Conservation (phyloP, 2,113 vertebrate genomes). For the Tiliqua scincoides region DNA sequence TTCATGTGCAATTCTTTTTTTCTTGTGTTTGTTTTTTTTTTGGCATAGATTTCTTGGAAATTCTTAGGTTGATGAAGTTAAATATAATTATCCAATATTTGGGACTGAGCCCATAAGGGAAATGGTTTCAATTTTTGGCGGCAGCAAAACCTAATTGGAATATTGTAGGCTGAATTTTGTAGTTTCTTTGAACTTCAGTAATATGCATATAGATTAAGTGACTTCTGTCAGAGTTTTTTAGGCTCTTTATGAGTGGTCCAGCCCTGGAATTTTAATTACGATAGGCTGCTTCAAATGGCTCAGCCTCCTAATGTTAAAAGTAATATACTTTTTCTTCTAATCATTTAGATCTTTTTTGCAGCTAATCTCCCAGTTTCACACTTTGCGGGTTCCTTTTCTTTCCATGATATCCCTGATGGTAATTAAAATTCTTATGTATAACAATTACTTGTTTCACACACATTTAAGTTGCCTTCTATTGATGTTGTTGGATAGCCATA, state of each 20-base stretch:
- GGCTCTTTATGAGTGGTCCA: slow-evolving; percentile 40
- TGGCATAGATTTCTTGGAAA: slow-evolving; percentile 21
- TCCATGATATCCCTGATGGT: slow-evolving; percentile 45
- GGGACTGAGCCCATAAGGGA: slow-evolving; percentile 62
- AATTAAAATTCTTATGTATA: slow-evolving; percentile 51
- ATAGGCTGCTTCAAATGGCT: slow-evolving; percentile 43
- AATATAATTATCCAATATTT: slow-evolving; percentile 26
- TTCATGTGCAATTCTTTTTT: neutral
- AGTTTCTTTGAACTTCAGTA: slow-evolving; percentile 33
- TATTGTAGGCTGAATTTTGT: slow-evolving; percentile 32
- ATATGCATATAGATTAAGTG: slow-evolving; percentile 23
- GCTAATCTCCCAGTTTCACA: slow-evolving; percentile 34
- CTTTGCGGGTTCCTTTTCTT: slow-evolving; percentile 39
- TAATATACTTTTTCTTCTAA: slow-evolving; percentile 6
- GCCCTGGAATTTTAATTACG: slow-evolving; percentile 24
- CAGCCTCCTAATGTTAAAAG: slow-evolving; percentile 40
- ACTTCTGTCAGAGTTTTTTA: slow-evolving; percentile 39
- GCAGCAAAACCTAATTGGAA: slow-evolving; percentile 38
- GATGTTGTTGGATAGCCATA: slow-evolving; percentile 44
- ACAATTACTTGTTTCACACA: slow-evolving; percentile 52
- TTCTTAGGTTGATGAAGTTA: slow-evolving; percentile 44
- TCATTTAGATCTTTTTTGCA: slow-evolving; percentile 26
- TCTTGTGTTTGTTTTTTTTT: slow-evolving; percentile 50
- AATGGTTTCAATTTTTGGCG: slow-evolving; percentile 34
- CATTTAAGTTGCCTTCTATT: slow-evolving; percentile 31